Evolutionary conservation across 2,888 invertebrate species (phyloP).

Genomic region (Drosophila paracracens): DNA sequence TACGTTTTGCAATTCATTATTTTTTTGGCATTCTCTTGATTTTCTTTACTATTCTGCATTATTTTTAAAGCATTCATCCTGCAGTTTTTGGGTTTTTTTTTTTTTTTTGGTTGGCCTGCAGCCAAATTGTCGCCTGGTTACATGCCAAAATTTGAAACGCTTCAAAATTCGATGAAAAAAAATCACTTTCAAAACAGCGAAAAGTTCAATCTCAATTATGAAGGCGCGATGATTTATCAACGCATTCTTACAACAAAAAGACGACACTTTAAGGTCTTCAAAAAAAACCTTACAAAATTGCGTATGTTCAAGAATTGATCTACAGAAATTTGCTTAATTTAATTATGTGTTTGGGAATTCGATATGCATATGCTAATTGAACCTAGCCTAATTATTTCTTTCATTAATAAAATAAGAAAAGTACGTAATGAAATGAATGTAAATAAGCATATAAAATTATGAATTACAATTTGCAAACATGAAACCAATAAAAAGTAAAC

Average conservation of each 20-base stretch:
- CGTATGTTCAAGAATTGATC: background rate
- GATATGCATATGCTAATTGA: background rate
- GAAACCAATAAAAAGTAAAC: too few relatives aligned
- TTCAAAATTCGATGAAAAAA: slow-evolving; percentile 58
- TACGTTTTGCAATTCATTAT: slow-evolving; percentile 31
- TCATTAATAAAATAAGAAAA: background rate
- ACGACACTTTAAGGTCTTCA: slow-evolving; percentile 16
- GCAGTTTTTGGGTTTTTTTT: slow-evolving; percentile 37
- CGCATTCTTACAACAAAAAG: slow-evolving; percentile 22
- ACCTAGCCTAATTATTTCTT: background rate
- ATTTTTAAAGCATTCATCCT: slow-evolving; percentile 49
- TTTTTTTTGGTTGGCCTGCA: slow-evolving; percentile 45
- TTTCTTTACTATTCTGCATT: slow-evolving; percentile 39
- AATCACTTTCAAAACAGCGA: slow-evolving; percentile 60
- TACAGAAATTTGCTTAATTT: background rate
- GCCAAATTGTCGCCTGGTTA: slow-evolving; percentile 66
- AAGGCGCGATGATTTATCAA: slow-evolving; percentile 64
- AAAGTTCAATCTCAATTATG: slow-evolving; percentile 69
- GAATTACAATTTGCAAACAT: background rate
- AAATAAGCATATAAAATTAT: background rate
- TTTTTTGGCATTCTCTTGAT: slow-evolving; percentile 27
- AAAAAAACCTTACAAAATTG: background rate
- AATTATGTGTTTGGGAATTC: background rate
- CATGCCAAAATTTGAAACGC: slow-evolving; percentile 64
- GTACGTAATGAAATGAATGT: background rate